Conservation (phyloP, 2,797 vertebrate genomes). For the Neosalanx taihuensis region DNA sequence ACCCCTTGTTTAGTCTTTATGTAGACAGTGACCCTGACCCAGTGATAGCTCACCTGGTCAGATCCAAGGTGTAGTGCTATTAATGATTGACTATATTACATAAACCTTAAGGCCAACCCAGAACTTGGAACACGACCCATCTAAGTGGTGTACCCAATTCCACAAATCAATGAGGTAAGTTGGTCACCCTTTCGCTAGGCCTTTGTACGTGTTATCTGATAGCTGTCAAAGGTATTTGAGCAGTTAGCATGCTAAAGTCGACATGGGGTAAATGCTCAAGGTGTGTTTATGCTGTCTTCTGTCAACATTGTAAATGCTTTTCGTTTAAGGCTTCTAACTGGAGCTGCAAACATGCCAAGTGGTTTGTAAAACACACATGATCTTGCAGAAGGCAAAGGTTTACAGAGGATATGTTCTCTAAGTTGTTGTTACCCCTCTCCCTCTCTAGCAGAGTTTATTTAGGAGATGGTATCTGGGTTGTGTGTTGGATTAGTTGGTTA, state of each 20-base stretch:
- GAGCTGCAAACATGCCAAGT: too few species aligned
- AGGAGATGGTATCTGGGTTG: not conserved
- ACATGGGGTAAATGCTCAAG: too few species aligned
- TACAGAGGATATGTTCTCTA: too few species aligned
- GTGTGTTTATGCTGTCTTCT: too few species aligned
- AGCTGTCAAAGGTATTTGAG: not conserved
- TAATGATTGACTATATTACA: conserved; percentile 66
- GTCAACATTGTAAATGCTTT: too few species aligned
- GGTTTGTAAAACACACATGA: too few species aligned
- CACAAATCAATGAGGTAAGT: conserved; percentile 19
- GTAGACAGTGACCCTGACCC: conserved; percentile 18
- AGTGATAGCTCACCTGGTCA: conserved; percentile 44
- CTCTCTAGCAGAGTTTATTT: not conserved
- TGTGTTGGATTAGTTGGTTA: not conserved
- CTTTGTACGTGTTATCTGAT: not conserved
- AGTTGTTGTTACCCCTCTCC: too few species aligned
- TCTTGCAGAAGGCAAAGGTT: too few species aligned
- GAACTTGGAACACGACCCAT: conserved; percentile 39
- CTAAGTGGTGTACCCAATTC: conserved; percentile 27
- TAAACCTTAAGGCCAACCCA: conserved; percentile 41
- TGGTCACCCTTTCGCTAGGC: not conserved
- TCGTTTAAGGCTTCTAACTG: too few species aligned
- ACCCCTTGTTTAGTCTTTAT: not conserved
- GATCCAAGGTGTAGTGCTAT: conserved; percentile 55
- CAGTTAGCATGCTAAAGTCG: not conserved